Evolutionary conservation across 2,113 vertebrate species (phyloP).

Genomic region (Delphinapterus leucas): DNA sequence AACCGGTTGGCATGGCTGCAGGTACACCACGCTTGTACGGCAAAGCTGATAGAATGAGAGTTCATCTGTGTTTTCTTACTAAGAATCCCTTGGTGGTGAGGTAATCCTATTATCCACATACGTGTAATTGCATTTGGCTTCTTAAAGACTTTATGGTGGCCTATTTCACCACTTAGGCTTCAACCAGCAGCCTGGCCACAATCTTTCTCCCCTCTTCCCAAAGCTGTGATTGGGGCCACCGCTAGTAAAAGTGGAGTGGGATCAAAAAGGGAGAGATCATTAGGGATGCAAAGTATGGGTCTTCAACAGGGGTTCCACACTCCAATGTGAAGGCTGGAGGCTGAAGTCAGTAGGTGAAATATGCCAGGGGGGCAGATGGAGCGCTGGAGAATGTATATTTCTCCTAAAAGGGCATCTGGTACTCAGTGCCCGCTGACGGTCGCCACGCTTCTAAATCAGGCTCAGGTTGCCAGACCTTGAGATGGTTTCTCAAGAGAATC

Average conservation of each 20-base stretch:
- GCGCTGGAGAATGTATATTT: accelerated
- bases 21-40: not conserved
- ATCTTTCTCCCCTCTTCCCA: accelerated
- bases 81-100: not conserved
- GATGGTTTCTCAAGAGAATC: not conserved
- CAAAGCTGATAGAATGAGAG: not conserved
- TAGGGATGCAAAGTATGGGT: not conserved
- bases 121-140: not conserved
- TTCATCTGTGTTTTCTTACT: not conserved
- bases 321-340: not conserved
- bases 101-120: not conserved
- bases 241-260: not conserved
- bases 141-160: not conserved
- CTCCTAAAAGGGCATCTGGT: not conserved
- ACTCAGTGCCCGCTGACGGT: not conserved
- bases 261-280: not conserved
- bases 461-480: not conserved
- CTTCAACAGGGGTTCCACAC: not conserved
- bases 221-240: not conserved
- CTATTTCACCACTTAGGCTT: not conserved
- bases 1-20: not conserved
- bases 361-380: accelerated
- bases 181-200: not conserved
- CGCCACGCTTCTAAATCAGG: not conserved
- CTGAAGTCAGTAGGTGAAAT: not conserved